phyloP scores from a whole-genome alignment of 2,797 vertebrate species.

The Graptemys geographica region DNA sequence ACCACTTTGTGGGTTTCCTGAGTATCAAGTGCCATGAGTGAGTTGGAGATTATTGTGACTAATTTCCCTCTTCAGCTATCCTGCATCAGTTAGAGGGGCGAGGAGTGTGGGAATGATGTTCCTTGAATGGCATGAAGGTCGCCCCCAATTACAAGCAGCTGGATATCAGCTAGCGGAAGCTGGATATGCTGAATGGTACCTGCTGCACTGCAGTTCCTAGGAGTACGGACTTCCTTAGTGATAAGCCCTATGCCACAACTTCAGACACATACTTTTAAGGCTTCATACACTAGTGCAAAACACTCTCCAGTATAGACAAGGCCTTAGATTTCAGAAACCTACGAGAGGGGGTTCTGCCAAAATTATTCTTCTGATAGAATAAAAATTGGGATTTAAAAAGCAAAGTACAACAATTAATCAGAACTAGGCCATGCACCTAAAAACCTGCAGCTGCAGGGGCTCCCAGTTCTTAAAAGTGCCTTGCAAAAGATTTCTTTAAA shows the following conservation, averaged over 20 bases:
- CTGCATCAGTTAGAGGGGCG: slow-evolving; percentile 16
- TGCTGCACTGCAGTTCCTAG: not conserved
- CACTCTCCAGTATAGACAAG: no score
- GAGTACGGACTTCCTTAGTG: not conserved
- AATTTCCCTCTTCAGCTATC: slow-evolving; percentile 30
- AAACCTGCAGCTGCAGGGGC: not conserved
- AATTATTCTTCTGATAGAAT: not conserved
- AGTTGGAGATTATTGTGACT: slow-evolving; percentile 14
- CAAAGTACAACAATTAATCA: not conserved
- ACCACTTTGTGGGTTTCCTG: slow-evolving; percentile 74
- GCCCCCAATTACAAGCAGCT: not conserved
- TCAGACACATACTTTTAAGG: not conserved
- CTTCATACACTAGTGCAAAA: not conserved
- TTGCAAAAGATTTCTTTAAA: not conserved
- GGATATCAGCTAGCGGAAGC: not conserved
- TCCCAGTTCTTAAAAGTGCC: not conserved
- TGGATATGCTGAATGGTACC: slow-evolving; percentile 4
- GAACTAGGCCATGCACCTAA: not conserved
- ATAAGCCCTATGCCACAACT: not conserved
- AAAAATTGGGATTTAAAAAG: not conserved
- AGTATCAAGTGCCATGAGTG: slow-evolving; percentile 54
- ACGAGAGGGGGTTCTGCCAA: not conserved
- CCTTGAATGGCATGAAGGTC: not conserved
- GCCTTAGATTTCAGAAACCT: not conserved
- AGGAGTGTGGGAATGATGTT: not conserved